Evolutionary conservation across 2,113 vertebrate genomes (phyloP).

Genomic region (Dasypus novemcinctus): DNA sequence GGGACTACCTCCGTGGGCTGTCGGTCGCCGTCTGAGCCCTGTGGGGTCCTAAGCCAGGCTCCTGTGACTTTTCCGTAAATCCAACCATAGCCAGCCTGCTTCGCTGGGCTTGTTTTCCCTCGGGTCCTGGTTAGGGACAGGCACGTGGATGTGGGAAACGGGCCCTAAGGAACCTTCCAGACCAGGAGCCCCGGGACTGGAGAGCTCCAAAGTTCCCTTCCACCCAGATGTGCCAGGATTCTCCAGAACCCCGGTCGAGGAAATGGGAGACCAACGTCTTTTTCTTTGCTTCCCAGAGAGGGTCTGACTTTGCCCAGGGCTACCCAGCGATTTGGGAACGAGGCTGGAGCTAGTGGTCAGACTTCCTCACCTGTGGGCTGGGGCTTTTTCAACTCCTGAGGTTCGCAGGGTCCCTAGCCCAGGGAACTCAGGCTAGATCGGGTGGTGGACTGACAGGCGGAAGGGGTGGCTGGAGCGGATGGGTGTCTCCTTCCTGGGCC

Average conservation of each 20-base stretch:
- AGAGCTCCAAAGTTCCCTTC: neutral
- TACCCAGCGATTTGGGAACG: neutral
- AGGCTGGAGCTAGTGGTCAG: neutral
- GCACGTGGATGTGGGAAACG: neutral
- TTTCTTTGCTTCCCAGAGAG: neutral
- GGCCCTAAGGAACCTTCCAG: neutral
- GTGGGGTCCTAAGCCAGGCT: neutral
- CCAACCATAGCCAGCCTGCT: neutral
- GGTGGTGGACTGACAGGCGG: rapidly evolving
- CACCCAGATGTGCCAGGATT: neutral
- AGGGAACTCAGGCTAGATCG: neutral
- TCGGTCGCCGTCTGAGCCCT: neutral
- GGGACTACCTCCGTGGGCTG: constrained; percentile 82
- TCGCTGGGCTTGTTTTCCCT: neutral
- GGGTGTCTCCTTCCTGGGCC: neutral
- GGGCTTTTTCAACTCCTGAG: neutral
- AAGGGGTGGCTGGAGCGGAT: neutral
- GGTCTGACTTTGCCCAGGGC: neutral
- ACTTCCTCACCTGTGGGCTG: neutral
- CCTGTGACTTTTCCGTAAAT: neutral
- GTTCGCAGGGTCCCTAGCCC: neutral
- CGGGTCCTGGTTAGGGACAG: neutral
- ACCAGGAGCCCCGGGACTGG: neutral
- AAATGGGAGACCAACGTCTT: neutral
- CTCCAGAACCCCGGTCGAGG: neutral